Evolutionary conservation across 2,797 vertebrate genomes (phyloP), one percentile per base, ranked within the genome.

Genomic region (Odontamblyopus rebecca): DNA sequence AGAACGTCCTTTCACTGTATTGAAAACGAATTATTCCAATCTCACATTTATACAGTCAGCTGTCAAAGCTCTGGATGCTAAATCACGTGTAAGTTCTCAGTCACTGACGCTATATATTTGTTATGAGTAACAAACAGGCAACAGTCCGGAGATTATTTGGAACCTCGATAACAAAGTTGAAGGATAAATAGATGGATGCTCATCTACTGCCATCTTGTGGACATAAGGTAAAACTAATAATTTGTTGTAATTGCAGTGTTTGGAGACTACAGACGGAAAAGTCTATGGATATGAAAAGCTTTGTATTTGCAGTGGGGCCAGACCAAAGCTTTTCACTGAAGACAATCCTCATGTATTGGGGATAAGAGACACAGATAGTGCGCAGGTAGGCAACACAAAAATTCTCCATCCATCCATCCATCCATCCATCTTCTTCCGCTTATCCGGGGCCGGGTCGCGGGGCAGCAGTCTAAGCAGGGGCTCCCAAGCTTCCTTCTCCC

Each of bases 351-450:
- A 94, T 15, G 95, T 99, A 0, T 78, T 99, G 72, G 98, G 98
- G 57, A 97, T 99, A 85, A 93, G 98, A 1, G 98, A 99, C 88
- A 99, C 96, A 27, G 97, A 99, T 90, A 99, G 97, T 8, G 96
- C 94, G 38, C 91, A 95, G 96, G 98, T 99, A 93, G 1, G 8
- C 23, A 0, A 0, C 6, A 1, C 54, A 48, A 48, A 48, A 13
- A 15, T 48, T 48, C 44, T 48, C n/a, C n/a, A n/a, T n/a, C n/a
- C n/a, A n/a, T n/a, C n/a, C n/a, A n/a, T n/a, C n/a, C n/a, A n/a
- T n/a, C n/a, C n/a, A n/a, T n/a, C n/a, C n/a, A n/a, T n/a, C n/a
- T n/a, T n/a, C n/a, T n/a, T n/a, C n/a, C n/a, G n/a, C n/a, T n/a
- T n/a, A n/a, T n/a, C n/a, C n/a, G n/a, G n/a, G n/a, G n/a, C n/a